Conservation (phyloP, 2,888 invertebrate genomes). For the Lasioglossum calceatum region DNA sequence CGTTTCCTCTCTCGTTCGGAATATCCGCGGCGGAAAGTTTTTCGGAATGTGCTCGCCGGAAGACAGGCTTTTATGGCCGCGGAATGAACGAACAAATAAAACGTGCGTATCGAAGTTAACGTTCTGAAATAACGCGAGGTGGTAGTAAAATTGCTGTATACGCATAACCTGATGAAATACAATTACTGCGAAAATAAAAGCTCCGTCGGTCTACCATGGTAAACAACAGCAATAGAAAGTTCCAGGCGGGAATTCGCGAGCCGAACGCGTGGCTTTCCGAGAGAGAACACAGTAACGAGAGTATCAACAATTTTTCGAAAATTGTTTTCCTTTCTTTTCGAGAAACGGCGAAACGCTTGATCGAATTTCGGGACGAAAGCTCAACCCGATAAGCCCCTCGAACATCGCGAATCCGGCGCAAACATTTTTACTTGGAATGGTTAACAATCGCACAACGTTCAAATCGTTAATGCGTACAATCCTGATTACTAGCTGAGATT, state of each 20-base stretch:
- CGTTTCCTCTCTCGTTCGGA: background rate
- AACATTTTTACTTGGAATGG: background rate
- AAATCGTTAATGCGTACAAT: too few relatives aligned
- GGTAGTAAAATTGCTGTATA: constrained; percentile 1
- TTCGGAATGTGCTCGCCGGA: background rate
- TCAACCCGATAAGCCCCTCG: background rate
- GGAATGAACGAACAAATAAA: background rate
- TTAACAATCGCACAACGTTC: background rate
- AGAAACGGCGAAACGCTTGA: background rate
- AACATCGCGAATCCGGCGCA: background rate
- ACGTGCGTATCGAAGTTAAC: constrained; percentile 17
- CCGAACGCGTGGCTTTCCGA: background rate
- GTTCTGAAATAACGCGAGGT: background rate
- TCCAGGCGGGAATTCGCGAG: background rate
- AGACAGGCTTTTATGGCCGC: background rate
- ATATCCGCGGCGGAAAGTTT: background rate
- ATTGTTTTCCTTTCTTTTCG: background rate
- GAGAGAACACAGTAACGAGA: background rate
- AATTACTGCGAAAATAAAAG: background rate
- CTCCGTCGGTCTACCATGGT: too few relatives aligned
- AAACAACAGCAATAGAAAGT: background rate
- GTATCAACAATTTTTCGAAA: background rate
- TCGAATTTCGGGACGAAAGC: background rate
- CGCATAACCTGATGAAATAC: background rate
- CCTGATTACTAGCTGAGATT: too few relatives aligned